These are phyloP conservation scores for Drosophila mettleri DNA, from an alignment of 2,888 invertebrate species.

Conservation along the genomic window DNA sequence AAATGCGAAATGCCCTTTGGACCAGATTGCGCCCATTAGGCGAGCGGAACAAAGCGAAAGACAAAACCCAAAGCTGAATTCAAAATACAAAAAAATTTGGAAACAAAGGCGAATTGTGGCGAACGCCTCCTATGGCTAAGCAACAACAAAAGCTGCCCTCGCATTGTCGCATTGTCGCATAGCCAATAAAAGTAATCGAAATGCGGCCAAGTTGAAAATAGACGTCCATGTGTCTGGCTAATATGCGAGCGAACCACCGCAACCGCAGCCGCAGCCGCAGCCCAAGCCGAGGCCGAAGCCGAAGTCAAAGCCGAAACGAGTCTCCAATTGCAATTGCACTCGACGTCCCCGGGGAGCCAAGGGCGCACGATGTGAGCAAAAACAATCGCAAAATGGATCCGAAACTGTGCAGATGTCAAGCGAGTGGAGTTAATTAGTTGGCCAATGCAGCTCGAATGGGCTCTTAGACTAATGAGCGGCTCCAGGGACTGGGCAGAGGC, in stretches of 20 bases:
- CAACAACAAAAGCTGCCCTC: conserved; percentile 65
- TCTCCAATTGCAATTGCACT: conserved; percentile 22
- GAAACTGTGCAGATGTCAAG: conserved; percentile 48
- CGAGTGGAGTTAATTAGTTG: conserved; percentile 62
- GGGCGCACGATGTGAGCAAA: conserved; percentile 59
- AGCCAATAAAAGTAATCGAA: conserved; percentile 59
- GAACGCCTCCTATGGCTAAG: conserved; percentile 58
- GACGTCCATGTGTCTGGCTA: conserved; percentile 43
- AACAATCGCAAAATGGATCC: conserved; percentile 40
- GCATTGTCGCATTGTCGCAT: conserved; percentile 24
- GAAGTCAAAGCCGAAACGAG: background rate
- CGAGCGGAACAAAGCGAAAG: background rate
- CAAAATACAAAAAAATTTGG: background rate
- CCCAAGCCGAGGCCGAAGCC: background rate
- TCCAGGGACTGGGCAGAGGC: background rate
- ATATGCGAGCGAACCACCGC: conserved; percentile 42
- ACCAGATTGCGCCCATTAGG: conserved; percentile 33
- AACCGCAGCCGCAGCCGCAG: background rate
- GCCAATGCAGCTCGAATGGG: conserved; percentile 31
- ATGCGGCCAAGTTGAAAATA: conserved; percentile 40
- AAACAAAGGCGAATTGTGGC: conserved; percentile 24
- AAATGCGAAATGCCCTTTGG: conserved; percentile 10
- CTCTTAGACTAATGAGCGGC: conserved; percentile 74
- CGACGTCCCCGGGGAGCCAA: conserved; percentile 49
- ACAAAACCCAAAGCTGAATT: conserved; percentile 2